phyloP scores from a whole-genome alignment of 2,113 vertebrate species.

The Chaetodon trifascialis region DNA sequence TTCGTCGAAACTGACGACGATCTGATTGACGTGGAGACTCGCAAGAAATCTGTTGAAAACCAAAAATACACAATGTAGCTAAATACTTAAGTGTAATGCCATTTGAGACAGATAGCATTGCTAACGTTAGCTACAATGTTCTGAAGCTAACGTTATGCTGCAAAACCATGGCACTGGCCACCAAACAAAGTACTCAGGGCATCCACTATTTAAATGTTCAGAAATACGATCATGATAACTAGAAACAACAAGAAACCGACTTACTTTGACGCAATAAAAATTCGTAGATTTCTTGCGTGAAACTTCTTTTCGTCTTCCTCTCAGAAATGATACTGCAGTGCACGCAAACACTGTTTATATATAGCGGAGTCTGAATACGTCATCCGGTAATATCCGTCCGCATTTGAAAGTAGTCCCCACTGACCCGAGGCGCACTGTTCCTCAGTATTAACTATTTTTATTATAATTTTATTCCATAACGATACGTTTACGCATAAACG shows the following conservation, averaged over 20 bases:
- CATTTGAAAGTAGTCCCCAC: constrained; percentile 56
- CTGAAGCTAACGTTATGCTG: no score
- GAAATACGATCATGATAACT: accelerated
- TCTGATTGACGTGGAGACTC: not conserved
- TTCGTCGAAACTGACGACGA: not conserved
- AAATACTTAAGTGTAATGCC: accelerated
- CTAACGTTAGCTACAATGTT: not conserved
- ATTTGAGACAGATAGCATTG: not conserved
- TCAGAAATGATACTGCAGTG: accelerated
- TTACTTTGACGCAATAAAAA: constrained; percentile 16
- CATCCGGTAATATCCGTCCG: constrained; percentile 56
- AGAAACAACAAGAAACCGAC: not conserved
- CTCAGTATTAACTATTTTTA: accelerated
- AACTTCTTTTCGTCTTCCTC: accelerated
- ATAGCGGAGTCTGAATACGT: constrained; percentile 30
- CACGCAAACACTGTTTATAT: not conserved
- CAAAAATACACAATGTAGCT: not conserved
- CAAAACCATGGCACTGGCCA: not conserved
- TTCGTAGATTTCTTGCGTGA: accelerated
- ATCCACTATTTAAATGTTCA: accelerated
- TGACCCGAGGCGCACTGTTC: not conserved
- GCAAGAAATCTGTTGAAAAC: accelerated
- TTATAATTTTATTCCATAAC: accelerated
- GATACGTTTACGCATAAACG: accelerated
- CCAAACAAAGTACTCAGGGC: not conserved